Base-by-base conservation (phyloP, 2,888 invertebrate species). In the Serrognathus titanus region DNA sequence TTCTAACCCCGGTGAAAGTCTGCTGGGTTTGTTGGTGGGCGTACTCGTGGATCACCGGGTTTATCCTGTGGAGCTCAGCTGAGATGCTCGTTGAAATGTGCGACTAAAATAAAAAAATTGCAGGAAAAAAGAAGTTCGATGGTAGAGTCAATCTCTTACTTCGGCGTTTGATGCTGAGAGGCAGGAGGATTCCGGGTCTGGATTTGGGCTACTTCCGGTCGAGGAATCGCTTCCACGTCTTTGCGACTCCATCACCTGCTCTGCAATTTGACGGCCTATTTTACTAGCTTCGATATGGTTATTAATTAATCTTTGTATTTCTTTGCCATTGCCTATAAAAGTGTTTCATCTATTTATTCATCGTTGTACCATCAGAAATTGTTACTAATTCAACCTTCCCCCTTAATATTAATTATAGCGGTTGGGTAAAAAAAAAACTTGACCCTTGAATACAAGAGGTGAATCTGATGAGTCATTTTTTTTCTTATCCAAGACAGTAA, bases 211-310 rank as follows among this genome's bases (percentile, higher is more conserved):
- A 58, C 75, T 78, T n/a, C 74, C 78, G 13, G 79, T 74, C 36
- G 82, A 80, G 1, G 80, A 79, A 55, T 82, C 82, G 50, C 79
- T 81, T 37, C 78, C 75, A 58, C 81, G 76, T 65, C 81, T 78
- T 66, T 85, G 84, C 47, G 77, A 76, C 69, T 86, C 84, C 65
- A 89, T 71, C 48, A 86, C 89, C 74, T 90, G 89, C 64, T 91
- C 90, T 0, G 90, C 92, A 69, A 93, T 91, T 74, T 90, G 88
- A 53, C 88, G 82, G 7, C 93, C 92, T 63, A 93, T 92, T 80
- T 91, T 90, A 71, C 90, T 90, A 43, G 90, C 90, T 76, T 92
- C 91, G 53, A 91, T 84, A 66, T 89, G 88, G 57, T 86, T 88
- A 66, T 86, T 88, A 65, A 90, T 88, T 64, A 89, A 78, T 61